Evolutionary conservation across 2,113 vertebrate genomes (phyloP).

Genomic region (Amazona guildingii): DNA sequence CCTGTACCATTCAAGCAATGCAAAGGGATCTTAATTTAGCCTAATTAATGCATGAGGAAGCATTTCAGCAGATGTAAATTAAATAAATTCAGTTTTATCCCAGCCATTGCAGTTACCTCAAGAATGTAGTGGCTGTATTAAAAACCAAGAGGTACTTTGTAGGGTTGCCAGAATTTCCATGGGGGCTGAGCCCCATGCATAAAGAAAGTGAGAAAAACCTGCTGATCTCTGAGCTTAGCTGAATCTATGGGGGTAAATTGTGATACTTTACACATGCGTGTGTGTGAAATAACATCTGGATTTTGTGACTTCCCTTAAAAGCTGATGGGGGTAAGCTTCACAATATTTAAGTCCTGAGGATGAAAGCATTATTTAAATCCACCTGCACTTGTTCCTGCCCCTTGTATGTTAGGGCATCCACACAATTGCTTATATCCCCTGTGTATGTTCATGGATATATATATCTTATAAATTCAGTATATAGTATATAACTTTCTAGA

Average conservation of each 20-base stretch:
- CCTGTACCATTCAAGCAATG: not conserved
- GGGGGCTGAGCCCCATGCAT: not conserved
- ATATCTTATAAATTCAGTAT: not conserved
- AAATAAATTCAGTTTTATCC: not conserved
- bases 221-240: slow-evolving; percentile 39
- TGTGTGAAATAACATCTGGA: slow-evolving; percentile 47
- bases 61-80: not conserved
- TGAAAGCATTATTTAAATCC: not conserved
- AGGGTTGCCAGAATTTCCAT: slow-evolving; percentile 31
- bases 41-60: not conserved
- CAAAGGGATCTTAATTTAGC: not conserved
- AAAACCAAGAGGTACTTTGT: slow-evolving; percentile 20
- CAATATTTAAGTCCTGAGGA: not conserved
- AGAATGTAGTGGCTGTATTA: not conserved
- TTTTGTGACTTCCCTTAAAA: slow-evolving; percentile 20
- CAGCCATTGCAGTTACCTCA: not conserved
- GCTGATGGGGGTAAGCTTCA: not conserved
- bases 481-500: not conserved
- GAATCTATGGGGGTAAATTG: not conserved
- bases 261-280: not conserved
- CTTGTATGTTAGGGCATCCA: not conserved
- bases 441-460: not conserved
- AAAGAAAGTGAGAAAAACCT: slow-evolving; percentile 38
- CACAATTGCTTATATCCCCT: not conserved
- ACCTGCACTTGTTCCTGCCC: not conserved